Evolutionary conservation across 2,888 invertebrate genomes (phyloP).

Genomic region (Cybosia mesomella): DNA sequence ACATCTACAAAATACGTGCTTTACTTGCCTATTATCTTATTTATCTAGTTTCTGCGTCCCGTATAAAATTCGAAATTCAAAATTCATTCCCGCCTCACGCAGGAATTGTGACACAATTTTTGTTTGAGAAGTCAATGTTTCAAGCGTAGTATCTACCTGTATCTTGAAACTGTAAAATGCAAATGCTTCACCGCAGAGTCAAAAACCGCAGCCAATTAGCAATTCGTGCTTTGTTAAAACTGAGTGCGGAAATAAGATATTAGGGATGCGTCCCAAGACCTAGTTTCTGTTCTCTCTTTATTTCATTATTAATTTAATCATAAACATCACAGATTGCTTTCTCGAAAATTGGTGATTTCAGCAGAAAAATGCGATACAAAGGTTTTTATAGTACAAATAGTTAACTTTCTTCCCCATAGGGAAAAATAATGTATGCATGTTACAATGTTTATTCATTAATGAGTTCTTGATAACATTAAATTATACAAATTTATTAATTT

Average conservation of each 20-base stretch:
- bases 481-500: no score
- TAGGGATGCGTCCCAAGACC: conserved; percentile 1
- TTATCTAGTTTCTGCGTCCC: no score
- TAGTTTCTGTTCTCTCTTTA: neutral
- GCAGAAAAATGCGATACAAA: neutral
- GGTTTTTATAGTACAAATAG: neutral
- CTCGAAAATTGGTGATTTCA: neutral
- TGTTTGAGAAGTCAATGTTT: neutral
- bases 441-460: conserved; percentile 4
- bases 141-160: neutral
- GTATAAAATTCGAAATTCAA: neutral
- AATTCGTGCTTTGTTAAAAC: conserved; percentile 4
- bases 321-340: neutral
- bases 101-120: neutral
- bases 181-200: neutral
- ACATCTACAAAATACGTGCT: no score
- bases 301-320: neutral
- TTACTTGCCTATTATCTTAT: no score
- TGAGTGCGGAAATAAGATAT: neutral
- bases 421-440: neutral
- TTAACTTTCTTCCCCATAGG: neutral
- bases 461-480: neutral
- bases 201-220: neutral
- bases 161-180: conserved; percentile 2
- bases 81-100: neutral